Base-by-base conservation (phyloP, 2,113 vertebrate species). In the Actenoides lindsayi region DNA sequence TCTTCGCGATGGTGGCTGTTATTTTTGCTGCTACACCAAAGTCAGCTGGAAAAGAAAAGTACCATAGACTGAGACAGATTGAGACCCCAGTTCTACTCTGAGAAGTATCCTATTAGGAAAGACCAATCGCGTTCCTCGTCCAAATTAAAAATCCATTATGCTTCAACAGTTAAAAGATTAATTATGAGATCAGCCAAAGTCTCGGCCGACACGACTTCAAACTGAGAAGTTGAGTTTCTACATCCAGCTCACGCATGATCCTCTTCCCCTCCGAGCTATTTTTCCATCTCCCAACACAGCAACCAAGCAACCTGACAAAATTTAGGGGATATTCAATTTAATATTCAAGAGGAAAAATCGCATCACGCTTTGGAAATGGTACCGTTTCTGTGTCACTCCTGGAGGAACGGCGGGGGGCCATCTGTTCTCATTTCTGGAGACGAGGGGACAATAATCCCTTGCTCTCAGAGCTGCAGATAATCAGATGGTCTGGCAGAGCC, bases 11-110 rank as follows among this genome's bases (percentile, higher is more conserved):
- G 64, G 99, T 99, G 81, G 99, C 99, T 71, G 99, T 99, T 97
- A 99, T 99, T 98, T 99, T 99, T 97, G 99, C 99, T 71, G 99
- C 99, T 13, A 99, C 99, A 89, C 99, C 99, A 59, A 99, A 99
- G 95, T 99, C 99, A 94, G 99, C 99, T 99, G 97, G 33, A 84
- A 96, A 95, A 97, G 30, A 81, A 94, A 86, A 33, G 33, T 53
- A 76, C 31, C 70, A 80, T 8, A 82, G 59, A 23, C 14, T 94
- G 2, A 83, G 46, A 75, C 42, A 65, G 65, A 25, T 35, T 31
- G 60, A 88, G 46, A 64, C 11, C 50, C 10, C 14, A 68, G 0
- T 39, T 56, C 21, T 53, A 10, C 20, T 11, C n/a, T 25, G 62
- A 13, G 19, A 81, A 50, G 44, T 27, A 27, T 4, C 6, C 10